phyloP scores from a whole-genome alignment of 1,140 invertebrate genomes.

The Drosophila arawakana region DNA sequence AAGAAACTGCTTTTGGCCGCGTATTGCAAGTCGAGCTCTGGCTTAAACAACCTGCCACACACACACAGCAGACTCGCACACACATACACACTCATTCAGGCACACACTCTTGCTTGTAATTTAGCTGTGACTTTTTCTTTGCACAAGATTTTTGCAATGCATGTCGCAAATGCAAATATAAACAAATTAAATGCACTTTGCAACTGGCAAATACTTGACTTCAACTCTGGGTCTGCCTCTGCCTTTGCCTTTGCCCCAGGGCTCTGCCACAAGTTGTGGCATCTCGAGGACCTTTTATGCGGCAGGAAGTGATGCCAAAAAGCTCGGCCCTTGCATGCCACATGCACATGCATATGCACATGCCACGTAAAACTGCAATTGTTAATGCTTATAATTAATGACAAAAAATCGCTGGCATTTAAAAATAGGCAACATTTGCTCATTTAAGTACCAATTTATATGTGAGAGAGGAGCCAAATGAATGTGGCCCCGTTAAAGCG shows the following conservation, averaged over 20 bases:
- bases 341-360: constrained; percentile 49
- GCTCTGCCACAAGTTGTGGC: too few relatives aligned
- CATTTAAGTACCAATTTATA: constrained; percentile 73
- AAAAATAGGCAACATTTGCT: constrained; percentile 58
- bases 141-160: constrained; percentile 44
- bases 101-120: constrained; percentile 19
- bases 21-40: constrained; percentile 39
- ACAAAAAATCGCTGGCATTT: constrained; percentile 56
- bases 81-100: background rate
- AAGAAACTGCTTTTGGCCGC: constrained; percentile 28
- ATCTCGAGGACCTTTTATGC: constrained; percentile 33
- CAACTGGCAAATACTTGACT: constrained; percentile 51
- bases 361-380: constrained; percentile 43
- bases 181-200: constrained; percentile 69
- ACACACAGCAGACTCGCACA: constrained; percentile 17
- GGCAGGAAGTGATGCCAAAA: constrained; percentile 36
- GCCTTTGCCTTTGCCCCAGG: background rate
- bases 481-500: constrained; percentile 11
- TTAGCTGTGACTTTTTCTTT: constrained; percentile 43
- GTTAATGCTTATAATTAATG: constrained; percentile 76
- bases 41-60: constrained; percentile 38
- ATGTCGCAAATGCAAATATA: constrained; percentile 60
- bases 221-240: background rate
- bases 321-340: constrained; percentile 18
- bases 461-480: background rate